Percentiles rank a stretch among this genome's conserved stretches.
Evolutionary conservation across 2,113 vertebrate genomes (phyloP).

Genomic region (Myrmophylax atrothorax): DNA sequence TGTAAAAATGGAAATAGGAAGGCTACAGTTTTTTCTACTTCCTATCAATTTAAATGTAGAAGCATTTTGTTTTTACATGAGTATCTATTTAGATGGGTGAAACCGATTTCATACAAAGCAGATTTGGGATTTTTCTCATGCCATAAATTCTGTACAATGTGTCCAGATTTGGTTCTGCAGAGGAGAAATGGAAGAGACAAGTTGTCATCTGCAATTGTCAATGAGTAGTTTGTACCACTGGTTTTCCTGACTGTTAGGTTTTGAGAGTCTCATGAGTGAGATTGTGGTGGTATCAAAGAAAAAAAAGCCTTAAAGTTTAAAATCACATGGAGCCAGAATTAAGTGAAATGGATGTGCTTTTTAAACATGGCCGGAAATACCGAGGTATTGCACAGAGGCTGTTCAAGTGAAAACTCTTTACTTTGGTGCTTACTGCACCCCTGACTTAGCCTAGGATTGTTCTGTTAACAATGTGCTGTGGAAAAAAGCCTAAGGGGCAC

Average conservation of each 20-base stretch:
- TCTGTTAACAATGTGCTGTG: slow-evolving; percentile 25
- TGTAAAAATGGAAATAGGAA: neutral
- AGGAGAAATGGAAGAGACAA: neutral
- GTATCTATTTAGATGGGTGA: neutral
- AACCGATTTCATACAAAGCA: neutral
- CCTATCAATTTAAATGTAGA: neutral
- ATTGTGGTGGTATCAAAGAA: neutral
- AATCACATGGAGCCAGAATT: neutral
- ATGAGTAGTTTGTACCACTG: neutral
- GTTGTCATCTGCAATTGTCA: neutral
- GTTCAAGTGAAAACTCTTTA: neutral
- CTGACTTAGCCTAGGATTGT: neutral
- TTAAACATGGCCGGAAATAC: neutral
- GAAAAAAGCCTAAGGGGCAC: neutral
- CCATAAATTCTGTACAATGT: neutral
- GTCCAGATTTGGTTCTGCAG: neutral
- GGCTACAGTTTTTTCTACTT: neutral
- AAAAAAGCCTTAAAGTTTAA: slow-evolving; percentile 2
- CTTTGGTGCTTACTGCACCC: slow-evolving; percentile 45
- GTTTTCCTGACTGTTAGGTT: neutral
- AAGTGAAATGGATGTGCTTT: neutral
- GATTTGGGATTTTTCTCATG: neutral
- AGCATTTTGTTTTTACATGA: neutral
- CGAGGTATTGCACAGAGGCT: slow-evolving; percentile 29
- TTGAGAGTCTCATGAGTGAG: neutral